phyloP scores from a whole-genome alignment of 2,113 vertebrate genomes.

The Calidris pygmaea region DNA sequence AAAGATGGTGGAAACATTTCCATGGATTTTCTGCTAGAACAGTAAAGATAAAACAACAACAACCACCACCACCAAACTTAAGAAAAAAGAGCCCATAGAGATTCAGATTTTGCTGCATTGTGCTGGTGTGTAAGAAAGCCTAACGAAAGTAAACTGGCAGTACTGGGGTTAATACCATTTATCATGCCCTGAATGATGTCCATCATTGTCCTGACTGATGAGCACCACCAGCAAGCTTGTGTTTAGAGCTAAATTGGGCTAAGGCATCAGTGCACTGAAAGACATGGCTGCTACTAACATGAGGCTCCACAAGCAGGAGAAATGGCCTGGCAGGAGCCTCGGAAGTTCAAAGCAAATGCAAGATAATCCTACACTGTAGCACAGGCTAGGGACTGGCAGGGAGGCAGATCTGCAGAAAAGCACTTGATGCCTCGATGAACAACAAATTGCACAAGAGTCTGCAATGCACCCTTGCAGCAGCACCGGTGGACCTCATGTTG shows the following conservation, averaged over 20 bases:
- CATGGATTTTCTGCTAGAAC: neutral
- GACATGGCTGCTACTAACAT: rapidly evolving
- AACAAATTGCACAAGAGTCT: neutral
- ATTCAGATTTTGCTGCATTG: neutral
- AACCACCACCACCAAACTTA: neutral
- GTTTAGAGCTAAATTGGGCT: neutral
- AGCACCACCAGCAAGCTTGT: neutral
- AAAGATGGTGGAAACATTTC: neutral
- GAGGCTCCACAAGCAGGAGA: neutral
- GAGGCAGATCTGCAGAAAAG: neutral
- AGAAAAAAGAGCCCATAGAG: neutral
- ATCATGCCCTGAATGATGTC: neutral
- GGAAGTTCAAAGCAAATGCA: neutral
- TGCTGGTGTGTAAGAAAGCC: neutral
- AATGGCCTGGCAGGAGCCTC: neutral
- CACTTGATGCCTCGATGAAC: neutral
- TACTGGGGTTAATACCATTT: neutral
- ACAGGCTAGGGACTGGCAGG: neutral
- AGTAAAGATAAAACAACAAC: neutral
- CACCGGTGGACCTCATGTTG: neutral
- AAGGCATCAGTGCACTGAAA: neutral
- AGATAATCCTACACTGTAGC: neutral
- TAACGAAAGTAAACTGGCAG: neutral
- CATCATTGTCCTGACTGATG: neutral
- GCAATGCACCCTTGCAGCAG: neutral